Evolutionary conservation across 2,113 vertebrate species (phyloP).

Genomic region (Coptodon rendalli): DNA sequence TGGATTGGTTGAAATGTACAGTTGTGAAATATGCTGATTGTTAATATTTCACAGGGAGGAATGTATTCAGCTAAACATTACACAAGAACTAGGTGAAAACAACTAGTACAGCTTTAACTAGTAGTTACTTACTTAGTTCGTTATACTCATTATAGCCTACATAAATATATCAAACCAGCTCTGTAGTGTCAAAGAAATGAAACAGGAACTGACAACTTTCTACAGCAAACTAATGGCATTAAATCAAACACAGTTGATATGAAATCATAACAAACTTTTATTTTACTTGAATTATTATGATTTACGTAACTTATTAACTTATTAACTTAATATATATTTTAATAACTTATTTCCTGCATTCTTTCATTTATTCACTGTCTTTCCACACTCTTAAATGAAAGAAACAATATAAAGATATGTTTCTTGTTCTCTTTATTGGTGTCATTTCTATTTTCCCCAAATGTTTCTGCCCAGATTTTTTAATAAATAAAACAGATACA

Average conservation of each 20-base stretch:
- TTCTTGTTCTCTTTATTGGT: no score
- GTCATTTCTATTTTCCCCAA: not conserved
- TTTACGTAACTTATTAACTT: not conserved
- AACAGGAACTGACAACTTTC: not conserved
- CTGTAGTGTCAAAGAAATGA: not conserved
- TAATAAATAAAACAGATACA: not conserved
- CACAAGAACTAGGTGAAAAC: not conserved
- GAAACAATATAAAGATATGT: no score
- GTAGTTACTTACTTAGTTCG: fast-evolving
- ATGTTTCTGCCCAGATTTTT: not conserved
- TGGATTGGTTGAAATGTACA: not conserved
- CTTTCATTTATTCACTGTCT: not conserved
- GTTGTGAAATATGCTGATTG: not conserved
- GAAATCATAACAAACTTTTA: not conserved
- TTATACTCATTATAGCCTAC: not conserved
- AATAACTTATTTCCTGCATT: not conserved
- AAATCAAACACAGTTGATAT: not conserved
- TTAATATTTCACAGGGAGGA: not conserved
- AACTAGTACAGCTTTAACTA: not conserved
- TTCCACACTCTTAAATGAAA: not conserved
- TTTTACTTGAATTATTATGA: not conserved
- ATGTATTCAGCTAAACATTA: not conserved
- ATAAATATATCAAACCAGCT: not conserved
- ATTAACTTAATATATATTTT: not conserved
- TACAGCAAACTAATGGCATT: not conserved